Percentiles rank a stretch among this genome's conserved stretches.
Evolutionary conservation across 2,113 vertebrate genomes (phyloP).

Genomic region (Gallinago media): DNA sequence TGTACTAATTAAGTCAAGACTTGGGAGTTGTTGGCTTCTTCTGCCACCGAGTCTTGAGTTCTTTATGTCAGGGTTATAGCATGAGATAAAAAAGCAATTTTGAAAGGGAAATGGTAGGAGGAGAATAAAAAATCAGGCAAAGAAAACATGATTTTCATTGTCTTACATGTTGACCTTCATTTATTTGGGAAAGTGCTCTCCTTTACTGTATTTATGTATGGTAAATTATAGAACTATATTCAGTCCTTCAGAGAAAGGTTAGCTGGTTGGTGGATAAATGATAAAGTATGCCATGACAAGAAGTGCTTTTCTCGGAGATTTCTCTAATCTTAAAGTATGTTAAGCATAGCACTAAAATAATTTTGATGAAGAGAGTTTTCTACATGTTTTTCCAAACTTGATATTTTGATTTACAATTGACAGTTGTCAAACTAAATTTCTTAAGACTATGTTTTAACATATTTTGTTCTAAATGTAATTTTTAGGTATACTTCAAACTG

Average conservation of each 20-base stretch:
- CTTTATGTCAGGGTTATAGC: background rate
- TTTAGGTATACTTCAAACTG: conserved; percentile 94
- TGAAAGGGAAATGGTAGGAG: background rate
- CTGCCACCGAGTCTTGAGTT: background rate
- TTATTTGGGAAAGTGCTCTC: background rate
- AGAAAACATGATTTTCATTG: background rate
- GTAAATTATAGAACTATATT: background rate
- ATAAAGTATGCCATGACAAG: background rate
- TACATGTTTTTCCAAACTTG: background rate
- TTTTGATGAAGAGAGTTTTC: background rate
- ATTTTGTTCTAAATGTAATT: background rate
- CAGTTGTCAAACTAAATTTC: background rate
- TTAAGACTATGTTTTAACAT: background rate
- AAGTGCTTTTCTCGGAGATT: background rate
- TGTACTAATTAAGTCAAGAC: background rate
- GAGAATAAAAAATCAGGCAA: background rate
- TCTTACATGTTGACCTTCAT: background rate
- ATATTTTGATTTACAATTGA: background rate
- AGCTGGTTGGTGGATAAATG: background rate
- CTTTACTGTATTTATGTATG: background rate
- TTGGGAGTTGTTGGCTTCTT: background rate
- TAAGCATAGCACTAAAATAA: background rate
- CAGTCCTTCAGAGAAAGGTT: background rate
- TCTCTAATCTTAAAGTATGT: background rate
- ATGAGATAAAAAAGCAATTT: background rate